Conservation (phyloP, 2,797 vertebrate genomes). For the Hydrophis major region DNA sequence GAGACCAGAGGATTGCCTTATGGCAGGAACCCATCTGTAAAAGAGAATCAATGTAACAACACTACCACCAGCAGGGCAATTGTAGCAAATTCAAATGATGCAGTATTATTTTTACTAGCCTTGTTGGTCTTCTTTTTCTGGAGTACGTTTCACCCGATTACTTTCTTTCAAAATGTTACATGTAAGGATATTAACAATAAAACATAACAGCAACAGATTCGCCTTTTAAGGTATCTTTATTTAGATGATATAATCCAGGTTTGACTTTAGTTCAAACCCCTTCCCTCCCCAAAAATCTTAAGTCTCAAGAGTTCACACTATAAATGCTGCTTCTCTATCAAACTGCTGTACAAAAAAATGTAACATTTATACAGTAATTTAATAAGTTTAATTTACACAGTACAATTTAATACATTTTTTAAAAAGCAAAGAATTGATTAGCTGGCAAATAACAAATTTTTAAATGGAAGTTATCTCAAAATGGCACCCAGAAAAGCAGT, state of each 20-base stretch:
- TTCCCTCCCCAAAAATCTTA: conserved; percentile 55
- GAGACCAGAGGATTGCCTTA: not conserved
- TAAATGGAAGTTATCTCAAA: conserved; percentile 61
- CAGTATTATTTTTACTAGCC: not conserved
- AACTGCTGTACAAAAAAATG: conserved; percentile 61
- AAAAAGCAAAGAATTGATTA: conserved; percentile 61
- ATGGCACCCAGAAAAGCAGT: conserved; percentile 41
- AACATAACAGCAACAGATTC: conserved; percentile 2
- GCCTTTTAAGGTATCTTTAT: conserved; percentile 69
- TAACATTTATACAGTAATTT: conserved; percentile 55
- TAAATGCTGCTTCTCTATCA: conserved; percentile 60
- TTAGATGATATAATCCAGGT: conserved; percentile 62
- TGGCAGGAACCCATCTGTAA: not conserved
- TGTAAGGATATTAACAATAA: not conserved
- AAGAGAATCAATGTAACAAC: not conserved
- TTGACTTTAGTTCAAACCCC: conserved; percentile 41
- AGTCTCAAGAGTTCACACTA: conserved; percentile 48
- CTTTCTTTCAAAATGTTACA: not conserved
- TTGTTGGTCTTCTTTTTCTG: not conserved
- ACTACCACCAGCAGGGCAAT: not conserved
- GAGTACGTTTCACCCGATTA: not conserved
- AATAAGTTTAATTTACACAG: conserved; percentile 29
- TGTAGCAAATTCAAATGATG: not conserved
- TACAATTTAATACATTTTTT: conserved; percentile 58
- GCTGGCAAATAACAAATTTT: conserved; percentile 59